phyloP scores from a whole-genome alignment of 2,113 vertebrate genomes.

The Lycocorax pyrrhopterus region DNA sequence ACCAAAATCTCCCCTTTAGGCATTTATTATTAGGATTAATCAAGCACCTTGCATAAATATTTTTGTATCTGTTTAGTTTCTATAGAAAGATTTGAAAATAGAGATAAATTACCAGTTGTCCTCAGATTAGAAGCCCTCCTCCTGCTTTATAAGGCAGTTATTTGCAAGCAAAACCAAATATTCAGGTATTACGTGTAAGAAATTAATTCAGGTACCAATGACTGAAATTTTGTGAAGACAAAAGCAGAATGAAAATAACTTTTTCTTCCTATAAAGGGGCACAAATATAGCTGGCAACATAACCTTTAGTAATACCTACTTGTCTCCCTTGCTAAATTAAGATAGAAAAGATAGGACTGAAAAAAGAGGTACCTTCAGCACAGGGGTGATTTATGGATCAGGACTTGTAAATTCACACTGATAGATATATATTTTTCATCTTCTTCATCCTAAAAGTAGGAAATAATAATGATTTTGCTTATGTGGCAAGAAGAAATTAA shows the following conservation, averaged over 20 bases:
- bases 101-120: background rate
- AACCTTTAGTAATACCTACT: background rate
- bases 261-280: background rate
- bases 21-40: background rate
- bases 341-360: background rate
- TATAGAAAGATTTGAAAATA: background rate
- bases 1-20: background rate
- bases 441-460: background rate
- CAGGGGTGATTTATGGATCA: background rate
- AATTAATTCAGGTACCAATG: background rate
- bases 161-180: background rate
- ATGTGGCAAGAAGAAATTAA: background rate
- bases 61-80: background rate
- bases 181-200: background rate
- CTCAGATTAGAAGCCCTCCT: background rate
- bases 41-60: background rate
- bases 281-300: background rate
- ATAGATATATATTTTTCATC: background rate
- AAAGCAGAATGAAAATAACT: background rate
- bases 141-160: background rate
- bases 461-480: slow-evolving; percentile 23
- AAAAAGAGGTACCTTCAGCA: background rate
- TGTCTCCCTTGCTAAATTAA: background rate
- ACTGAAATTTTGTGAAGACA: background rate
- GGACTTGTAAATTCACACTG: background rate